Conservation (phyloP, 2,113 vertebrate species). For the Trinectes maculatus region DNA sequence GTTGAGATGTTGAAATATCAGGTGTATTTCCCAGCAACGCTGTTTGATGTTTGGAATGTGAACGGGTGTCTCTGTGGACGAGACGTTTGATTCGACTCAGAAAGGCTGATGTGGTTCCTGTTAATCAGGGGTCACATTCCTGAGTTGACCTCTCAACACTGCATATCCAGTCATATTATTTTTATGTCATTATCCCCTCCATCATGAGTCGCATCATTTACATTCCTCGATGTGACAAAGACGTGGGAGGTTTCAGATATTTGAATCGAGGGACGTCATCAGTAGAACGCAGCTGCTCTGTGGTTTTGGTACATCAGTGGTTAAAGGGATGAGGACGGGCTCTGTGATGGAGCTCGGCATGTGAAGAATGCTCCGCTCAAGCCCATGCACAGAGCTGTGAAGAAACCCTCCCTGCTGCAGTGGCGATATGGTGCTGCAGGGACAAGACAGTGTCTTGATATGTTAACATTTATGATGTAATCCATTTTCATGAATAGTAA, state of each 20-base stretch:
- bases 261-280: constrained; percentile 2
- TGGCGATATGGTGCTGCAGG: too few species aligned
- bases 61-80: constrained; percentile 10
- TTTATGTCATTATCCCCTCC: too few species aligned
- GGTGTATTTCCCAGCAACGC: constrained; percentile 49
- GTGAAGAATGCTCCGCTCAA: constrained; percentile 74
- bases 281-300: constrained; percentile 5
- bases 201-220: too few species aligned
- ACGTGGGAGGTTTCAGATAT: too few species aligned
- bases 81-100: too few species aligned
- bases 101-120: constrained; percentile 33
- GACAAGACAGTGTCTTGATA: too few species aligned
- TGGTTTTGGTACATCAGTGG: constrained; percentile 27
- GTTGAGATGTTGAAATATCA: constrained; percentile 54
- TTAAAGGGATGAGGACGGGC: constrained; percentile 49
- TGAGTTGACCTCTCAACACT: background rate
- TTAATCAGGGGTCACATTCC: constrained; percentile 27
- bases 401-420: constrained; percentile 59
- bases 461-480: too few species aligned
- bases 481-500: too few species aligned
- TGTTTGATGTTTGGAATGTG: background rate
- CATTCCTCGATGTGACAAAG: too few species aligned
- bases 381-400: constrained; percentile 57
- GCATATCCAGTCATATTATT: too few species aligned
- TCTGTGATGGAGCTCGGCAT: constrained; percentile 69